Evolutionary conservation across 2,888 invertebrate species (phyloP).

Genomic region (Isoperla grammatica): DNA sequence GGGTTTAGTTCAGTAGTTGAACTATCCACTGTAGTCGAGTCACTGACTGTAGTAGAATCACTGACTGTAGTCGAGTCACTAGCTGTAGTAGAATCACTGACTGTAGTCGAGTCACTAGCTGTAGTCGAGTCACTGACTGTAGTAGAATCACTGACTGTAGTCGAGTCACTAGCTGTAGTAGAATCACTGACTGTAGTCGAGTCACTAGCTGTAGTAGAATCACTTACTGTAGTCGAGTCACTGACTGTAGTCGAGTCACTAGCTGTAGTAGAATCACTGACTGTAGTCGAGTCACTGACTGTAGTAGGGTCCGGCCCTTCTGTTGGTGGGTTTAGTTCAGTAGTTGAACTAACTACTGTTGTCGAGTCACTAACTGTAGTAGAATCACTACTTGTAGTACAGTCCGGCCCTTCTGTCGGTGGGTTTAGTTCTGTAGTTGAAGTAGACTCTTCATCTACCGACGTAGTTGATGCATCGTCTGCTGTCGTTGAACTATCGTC

Average conservation of each 20-base stretch:
- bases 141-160: not conserved
- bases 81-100: not conserved
- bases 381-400: not conserved
- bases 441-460: not conserved
- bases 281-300: not conserved
- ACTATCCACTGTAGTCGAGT: not conserved
- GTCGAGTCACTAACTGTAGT: not conserved
- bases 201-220: not conserved
- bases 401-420: not conserved
- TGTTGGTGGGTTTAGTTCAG: not conserved
- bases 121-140: not conserved
- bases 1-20: not conserved
- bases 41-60: not conserved
- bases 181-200: not conserved
- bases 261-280: not conserved
- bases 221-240: not conserved
- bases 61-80: not conserved
- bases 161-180: conserved; percentile 4
- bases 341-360: not conserved
- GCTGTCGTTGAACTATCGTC: not conserved
- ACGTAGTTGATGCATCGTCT: not conserved
- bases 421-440: not conserved
- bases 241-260: not conserved
- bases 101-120: not conserved
- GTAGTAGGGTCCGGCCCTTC: too few relatives aligned